A percentile compares a stretch with the other conserved stretches of the same genome.
These are phyloP conservation scores for Myotis myotis DNA, from an alignment of 2,797 vertebrate genomes.

Conservation along the genomic window DNA sequence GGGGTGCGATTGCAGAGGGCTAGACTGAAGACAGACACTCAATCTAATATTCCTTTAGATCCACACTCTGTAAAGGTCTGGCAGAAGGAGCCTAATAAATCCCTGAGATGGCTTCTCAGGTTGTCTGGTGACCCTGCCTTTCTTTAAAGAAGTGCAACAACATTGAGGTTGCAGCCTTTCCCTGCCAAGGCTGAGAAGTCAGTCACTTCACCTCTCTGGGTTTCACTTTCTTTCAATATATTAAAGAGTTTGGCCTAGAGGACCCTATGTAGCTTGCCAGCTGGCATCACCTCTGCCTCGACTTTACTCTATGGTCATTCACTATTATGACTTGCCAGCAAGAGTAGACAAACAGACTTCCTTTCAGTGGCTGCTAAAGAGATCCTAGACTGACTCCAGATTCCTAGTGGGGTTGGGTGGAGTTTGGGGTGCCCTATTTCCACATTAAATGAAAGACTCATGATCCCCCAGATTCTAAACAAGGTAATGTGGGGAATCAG, in stretches of 20 bases:
- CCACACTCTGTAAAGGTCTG: neutral
- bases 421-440: neutral
- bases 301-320: neutral
- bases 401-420: neutral
- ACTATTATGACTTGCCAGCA: neutral
- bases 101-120: neutral
- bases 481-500: neutral
- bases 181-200: neutral
- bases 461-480: neutral
- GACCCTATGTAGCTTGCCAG: neutral
- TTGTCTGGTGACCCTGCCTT: neutral
- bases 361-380: constrained; percentile 28
- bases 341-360: constrained; percentile 6
- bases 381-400: neutral
- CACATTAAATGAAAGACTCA: neutral
- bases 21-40: neutral
- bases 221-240: constrained; percentile 38
- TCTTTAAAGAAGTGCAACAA: neutral
- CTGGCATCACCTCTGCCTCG: neutral
- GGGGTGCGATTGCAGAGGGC: neutral
- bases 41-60: neutral
- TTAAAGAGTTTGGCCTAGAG: constrained; percentile 40
- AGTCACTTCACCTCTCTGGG: neutral
- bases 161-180: neutral
- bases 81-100: neutral